Percentiles rank a stretch among this genome's conserved stretches.
Evolutionary conservation across 2,888 invertebrate genomes (phyloP).

Genomic region (Chaitophorus viminalis): DNA sequence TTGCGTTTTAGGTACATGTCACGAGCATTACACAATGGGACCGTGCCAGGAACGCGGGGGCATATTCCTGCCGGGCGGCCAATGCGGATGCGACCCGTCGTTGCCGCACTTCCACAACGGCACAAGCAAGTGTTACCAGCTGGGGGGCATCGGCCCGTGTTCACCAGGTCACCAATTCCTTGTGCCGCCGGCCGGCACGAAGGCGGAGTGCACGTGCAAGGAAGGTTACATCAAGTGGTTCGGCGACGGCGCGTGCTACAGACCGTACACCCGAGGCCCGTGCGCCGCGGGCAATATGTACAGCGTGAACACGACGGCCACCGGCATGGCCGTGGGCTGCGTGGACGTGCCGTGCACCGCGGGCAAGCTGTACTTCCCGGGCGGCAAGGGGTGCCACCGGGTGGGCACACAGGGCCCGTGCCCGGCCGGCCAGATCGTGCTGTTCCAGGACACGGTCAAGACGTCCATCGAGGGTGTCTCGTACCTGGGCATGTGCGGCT

Average conservation of each 20-base stretch:
- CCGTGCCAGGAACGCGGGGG: slow-evolving; percentile 82
- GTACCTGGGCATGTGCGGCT: slow-evolving; percentile 84
- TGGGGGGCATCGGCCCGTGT: slow-evolving; percentile 82
- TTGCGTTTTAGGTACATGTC: slow-evolving; percentile 73
- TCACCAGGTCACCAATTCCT: slow-evolving; percentile 78
- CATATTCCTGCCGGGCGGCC: slow-evolving; percentile 79
- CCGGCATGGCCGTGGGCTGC: slow-evolving; percentile 77
- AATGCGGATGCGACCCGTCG: slow-evolving; percentile 78
- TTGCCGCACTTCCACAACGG: slow-evolving; percentile 80
- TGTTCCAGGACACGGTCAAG: slow-evolving; percentile 82
- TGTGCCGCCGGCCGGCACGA: slow-evolving; percentile 67
- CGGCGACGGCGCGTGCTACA: slow-evolving; percentile 73
- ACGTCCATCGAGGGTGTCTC: slow-evolving; percentile 84
- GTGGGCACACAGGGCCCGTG: slow-evolving; percentile 84
- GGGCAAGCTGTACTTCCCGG: slow-evolving; percentile 81
- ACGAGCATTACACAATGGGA: slow-evolving; percentile 80
- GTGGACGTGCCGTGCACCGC: slow-evolving; percentile 78
- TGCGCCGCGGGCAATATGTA: slow-evolving; percentile 69
- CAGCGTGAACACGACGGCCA: slow-evolving; percentile 65
- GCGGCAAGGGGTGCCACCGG: slow-evolving; percentile 78
- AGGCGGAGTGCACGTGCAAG: slow-evolving; percentile 65
- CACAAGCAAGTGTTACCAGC: slow-evolving; percentile 78
- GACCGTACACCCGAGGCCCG: slow-evolving; percentile 82
- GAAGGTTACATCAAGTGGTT: slow-evolving; percentile 65
- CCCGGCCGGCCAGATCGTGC: slow-evolving; percentile 76